Evolutionary conservation across 2,113 vertebrate species (phyloP).

Genomic region (Heloderma charlesbogerti): DNA sequence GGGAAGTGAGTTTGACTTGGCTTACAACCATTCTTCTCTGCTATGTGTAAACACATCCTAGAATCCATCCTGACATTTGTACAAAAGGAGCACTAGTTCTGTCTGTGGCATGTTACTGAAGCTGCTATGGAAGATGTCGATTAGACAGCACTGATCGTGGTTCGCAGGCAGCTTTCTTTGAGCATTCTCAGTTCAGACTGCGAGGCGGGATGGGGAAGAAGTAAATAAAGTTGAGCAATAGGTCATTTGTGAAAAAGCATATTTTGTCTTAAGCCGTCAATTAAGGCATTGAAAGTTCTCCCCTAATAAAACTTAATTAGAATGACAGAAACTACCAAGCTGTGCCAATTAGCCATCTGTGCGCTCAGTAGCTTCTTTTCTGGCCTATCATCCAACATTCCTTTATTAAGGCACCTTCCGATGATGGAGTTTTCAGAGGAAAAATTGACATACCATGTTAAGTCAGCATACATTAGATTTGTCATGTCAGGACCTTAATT

Average conservation of each 20-base stretch:
- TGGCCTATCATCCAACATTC: conserved; percentile 48
- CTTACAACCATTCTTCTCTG: conserved; percentile 72
- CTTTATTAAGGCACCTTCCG: conserved; percentile 46
- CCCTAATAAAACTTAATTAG: conserved; percentile 72
- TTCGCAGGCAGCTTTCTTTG: conserved; percentile 64
- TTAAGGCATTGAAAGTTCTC: conserved; percentile 62
- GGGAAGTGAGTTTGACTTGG: no score
- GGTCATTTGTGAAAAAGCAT: conserved; percentile 36
- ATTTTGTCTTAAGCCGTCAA: conserved; percentile 61
- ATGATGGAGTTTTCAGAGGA: conserved; percentile 53
- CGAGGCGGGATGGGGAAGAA: conserved; percentile 14
- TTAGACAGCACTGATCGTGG: conserved; percentile 62
- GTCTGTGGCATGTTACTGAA: conserved; percentile 61
- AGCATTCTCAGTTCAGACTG: conserved; percentile 33
- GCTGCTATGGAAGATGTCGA: conserved; percentile 66
- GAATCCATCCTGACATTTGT: conserved; percentile 24
- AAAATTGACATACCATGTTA: conserved; percentile 44
- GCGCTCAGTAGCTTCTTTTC: conserved; percentile 52
- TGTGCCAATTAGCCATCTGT: conserved; percentile 73
- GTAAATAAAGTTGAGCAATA: conserved; percentile 58
- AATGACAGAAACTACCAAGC: conserved; percentile 66
- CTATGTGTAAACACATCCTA: conserved; percentile 9
- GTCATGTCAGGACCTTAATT: conserved; percentile 32
- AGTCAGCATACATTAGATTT: conserved; percentile 29
- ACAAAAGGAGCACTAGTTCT: not conserved